Conservation (phyloP, 2,888 invertebrate species). For the Dendrolimus pini region DNA sequence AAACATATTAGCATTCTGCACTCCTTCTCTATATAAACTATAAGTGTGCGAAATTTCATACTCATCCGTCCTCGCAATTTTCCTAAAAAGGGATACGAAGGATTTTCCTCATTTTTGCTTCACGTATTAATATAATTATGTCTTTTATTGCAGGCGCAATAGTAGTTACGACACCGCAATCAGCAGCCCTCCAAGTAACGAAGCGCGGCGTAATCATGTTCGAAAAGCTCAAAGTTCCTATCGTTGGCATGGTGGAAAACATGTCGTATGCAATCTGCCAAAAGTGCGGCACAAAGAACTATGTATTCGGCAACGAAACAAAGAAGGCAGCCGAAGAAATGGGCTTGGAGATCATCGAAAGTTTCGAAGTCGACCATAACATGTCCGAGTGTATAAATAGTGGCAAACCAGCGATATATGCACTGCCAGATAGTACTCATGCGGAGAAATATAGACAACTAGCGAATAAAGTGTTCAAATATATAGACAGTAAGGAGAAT, state of each 20-base stretch:
- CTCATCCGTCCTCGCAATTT: too few species aligned
- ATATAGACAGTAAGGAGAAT: slow-evolving; percentile 51
- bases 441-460: slow-evolving; percentile 63
- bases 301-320: slow-evolving; percentile 84
- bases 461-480: slow-evolving; percentile 65
- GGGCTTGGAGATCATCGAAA: slow-evolving; percentile 80
- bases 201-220: slow-evolving; percentile 93
- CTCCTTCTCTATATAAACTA: too few species aligned
- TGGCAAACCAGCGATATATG: slow-evolving; percentile 85
- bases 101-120: too few species aligned
- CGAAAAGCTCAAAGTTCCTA: slow-evolving; percentile 86
- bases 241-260: slow-evolving; percentile 93
- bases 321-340: slow-evolving; percentile 79
- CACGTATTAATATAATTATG: too few species aligned
- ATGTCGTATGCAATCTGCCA: slow-evolving; percentile 90
- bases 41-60: too few species aligned
- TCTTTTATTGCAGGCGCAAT: slow-evolving; percentile 79
- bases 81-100: too few species aligned
- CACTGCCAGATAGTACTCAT: slow-evolving; percentile 75
- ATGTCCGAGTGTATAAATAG: slow-evolving; percentile 83
- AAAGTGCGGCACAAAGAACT: slow-evolving; percentile 83
- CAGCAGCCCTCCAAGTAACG: slow-evolving; percentile 90
- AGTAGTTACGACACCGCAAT: slow-evolving; percentile 95
- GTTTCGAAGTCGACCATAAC: slow-evolving; percentile 83
- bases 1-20: too few species aligned